Percentiles rank a stretch among this genome's conserved stretches.
Evolutionary conservation across 2,888 invertebrate genomes (phyloP).

Genomic region (Torymus aiolomorphi): DNA sequence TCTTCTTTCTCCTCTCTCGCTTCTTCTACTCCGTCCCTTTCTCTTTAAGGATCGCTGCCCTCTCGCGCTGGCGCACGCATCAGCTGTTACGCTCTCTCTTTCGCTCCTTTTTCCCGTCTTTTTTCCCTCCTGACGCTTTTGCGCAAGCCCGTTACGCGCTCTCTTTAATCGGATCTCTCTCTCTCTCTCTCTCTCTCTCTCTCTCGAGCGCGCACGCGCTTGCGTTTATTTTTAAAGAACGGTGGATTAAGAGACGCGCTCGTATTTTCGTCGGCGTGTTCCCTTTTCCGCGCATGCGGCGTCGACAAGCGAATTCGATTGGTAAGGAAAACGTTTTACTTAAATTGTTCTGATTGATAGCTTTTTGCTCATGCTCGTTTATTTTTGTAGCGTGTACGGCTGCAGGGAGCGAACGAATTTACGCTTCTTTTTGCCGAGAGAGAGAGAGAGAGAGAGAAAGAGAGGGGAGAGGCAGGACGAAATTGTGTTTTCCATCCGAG

Average conservation of each 20-base stretch:
- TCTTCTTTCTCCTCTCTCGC: too few relatives aligned
- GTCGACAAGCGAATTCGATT: conserved; percentile 17
- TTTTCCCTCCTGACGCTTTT: neutral
- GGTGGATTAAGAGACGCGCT: neutral
- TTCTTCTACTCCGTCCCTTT: conserved; percentile 56
- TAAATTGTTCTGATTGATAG: conserved; percentile 21
- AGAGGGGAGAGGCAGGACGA: too few relatives aligned
- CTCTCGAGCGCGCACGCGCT: neutral
- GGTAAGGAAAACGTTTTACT: conserved; percentile 26
- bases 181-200: too few relatives aligned
- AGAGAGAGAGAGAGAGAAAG: too few relatives aligned
- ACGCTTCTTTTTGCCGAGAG: too few relatives aligned
- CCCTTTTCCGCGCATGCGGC: neutral
- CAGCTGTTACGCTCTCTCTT: conserved; percentile 58
- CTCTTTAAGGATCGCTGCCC: conserved; percentile 67
- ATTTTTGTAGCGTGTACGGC: neutral
- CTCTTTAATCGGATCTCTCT: conserved; percentile 7
- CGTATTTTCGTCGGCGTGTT: neutral
- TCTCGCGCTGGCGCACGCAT: conserved; percentile 48
- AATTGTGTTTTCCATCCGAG: neutral
- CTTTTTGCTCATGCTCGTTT: neutral
- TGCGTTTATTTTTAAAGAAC: conserved; percentile 14
- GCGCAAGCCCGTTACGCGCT: neutral
- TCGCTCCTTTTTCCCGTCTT: neutral
- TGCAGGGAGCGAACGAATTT: too few relatives aligned